Percentiles rank a stretch among this genome's conserved stretches.
Conservation (phyloP, 2,797 vertebrate species). For the Mycteria americana region DNA sequence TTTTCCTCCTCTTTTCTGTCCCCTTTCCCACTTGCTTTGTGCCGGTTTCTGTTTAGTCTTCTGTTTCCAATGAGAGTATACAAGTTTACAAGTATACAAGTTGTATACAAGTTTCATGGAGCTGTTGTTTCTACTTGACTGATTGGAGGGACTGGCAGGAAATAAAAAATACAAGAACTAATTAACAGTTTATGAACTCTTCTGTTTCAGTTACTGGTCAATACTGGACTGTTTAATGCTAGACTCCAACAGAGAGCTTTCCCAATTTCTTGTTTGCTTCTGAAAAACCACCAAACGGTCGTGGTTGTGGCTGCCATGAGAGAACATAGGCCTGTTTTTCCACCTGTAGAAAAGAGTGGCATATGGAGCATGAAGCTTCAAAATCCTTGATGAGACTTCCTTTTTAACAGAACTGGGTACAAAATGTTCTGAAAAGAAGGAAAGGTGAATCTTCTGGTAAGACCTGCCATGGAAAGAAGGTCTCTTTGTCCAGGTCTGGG, state of each 20-base stretch:
- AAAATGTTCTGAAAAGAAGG: neutral
- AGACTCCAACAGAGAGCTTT: neutral
- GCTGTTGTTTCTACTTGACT: neutral
- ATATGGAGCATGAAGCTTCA: neutral
- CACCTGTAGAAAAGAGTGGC: neutral
- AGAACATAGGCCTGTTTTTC: neutral
- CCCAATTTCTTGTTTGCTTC: neutral
- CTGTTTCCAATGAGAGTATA: too few species aligned
- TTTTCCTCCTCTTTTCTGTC: neutral
- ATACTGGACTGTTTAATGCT: neutral
- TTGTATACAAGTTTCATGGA: neutral
- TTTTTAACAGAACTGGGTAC: neutral
- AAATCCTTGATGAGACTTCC: neutral
- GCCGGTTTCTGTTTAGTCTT: neutral
- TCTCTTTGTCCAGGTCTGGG: neutral
- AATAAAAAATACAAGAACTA: neutral
- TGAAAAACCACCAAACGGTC: neutral
- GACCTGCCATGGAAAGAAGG: neutral
- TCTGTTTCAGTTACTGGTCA: neutral
- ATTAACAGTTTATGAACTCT: neutral
- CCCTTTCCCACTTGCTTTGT: neutral
- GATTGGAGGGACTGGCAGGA: neutral
- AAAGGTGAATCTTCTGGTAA: neutral
- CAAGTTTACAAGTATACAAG: too few species aligned
- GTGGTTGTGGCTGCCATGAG: neutral